Base-by-base conservation (phyloP, 1,140 invertebrate species). In the Hylaeus volcanicus region DNA sequence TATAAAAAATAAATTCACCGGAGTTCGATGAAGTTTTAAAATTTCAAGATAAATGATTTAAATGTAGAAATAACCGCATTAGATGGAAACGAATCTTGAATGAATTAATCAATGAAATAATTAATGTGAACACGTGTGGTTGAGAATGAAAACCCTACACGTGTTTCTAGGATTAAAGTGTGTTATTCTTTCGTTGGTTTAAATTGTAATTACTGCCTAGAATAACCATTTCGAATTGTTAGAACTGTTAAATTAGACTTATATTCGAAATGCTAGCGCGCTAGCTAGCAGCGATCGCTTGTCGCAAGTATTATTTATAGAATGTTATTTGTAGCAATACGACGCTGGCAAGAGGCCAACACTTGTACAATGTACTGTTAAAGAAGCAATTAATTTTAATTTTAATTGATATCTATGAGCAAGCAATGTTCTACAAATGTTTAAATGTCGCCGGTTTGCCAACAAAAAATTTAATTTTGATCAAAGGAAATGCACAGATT, bases 261-360 rank as follows among this genome's bases (percentile, higher is more conserved):
- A 53, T 66, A 60, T 55, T 65, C 63, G 69, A 84, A 81, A 70
- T 70, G 79, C 65, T 68, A 1, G 65, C 73, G 39, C 43, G 65
- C 79, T 74, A 56, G 79, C 78, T 77, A 76, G 60, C 58, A 65
- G 26, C 51, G 84, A 85, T 85, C 83, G 74, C 68, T 74, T 72
- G 65, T 78, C 84, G 83, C 69, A 74, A 56, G 45, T 56, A 85
- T 85, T 86, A 86, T 85, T 86, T 86, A 86, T 86, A 86, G 84
- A 86, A 86, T 70, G 83, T 81, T 85, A 86, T 85, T 83, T 79
- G 73, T 73, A 81, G 80, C 84, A 84, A 86, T 86, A 86, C 71
- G 84, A 58, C n/a, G 45, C 79, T 86, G 84, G 84, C 84, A 48
- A 26, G 12, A 58, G 4, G 70, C 84, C 84, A 86, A 37, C 43